Base-by-base conservation (phyloP, 2,797 vertebrate species). In the Tauraco hartlaubi region DNA sequence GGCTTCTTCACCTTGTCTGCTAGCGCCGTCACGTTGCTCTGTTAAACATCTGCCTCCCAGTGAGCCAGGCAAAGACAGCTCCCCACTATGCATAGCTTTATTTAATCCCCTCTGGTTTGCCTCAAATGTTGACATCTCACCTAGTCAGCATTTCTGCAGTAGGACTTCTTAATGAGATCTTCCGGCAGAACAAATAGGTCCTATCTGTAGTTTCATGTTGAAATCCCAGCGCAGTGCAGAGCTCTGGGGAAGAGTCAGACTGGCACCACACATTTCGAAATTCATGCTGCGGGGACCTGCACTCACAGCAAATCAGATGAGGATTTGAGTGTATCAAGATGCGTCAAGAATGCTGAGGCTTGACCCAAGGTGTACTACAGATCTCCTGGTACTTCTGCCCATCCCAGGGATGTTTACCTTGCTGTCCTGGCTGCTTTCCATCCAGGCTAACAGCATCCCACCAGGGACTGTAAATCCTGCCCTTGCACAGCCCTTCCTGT, bases 61-160 rank as follows among this genome's bases (percentile, higher is more conserved):
- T 63, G 61, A 83, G 72, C 4, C 10, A 26, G 49, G 37, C n/a
- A 76, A 92, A 92, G 81, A 52, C 55, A 92, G 61, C 69, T 88
- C 23, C 18, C 41, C 18, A 14, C 39, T 76, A 9, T 35, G 62
- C 29, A 16, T 51, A 75, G 49, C 44, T n/a, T 90, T 88, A 52
- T 56, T 87, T 83, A 88, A 80, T 77, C 54, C 68, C 8, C 64
- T 93, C 41, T 83, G 61, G 31, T 88, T 94, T 92, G 64, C 79
- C 48, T 92, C 52, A 43, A 5, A 23, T 48, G 28, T 35, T 83
- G 73, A 46, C 58, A 14, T 71, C 29, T 87, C 79, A 56, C 74
- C 33, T 71, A 33, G 37, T 75, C 82, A 84, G 43, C 63, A 22
- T 71, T 79, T 71, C 63, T 87, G 48, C 33, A 55, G 56, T 7